Evolutionary conservation across 2,113 vertebrate species (phyloP).

Genomic region (Callopanchax toddi): DNA sequence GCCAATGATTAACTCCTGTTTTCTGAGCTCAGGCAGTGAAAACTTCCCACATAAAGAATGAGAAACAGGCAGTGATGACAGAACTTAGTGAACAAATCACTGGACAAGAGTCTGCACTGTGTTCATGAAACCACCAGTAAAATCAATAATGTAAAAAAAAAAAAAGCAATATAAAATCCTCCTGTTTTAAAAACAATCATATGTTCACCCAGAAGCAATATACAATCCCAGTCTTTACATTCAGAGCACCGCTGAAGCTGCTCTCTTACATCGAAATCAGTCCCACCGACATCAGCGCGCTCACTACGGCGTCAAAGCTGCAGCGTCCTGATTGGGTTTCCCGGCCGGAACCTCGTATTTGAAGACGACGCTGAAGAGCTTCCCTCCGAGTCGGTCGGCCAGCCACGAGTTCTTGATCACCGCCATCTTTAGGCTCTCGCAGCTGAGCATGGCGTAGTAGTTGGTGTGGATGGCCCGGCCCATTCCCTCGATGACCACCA

Average conservation of each 20-base stretch:
- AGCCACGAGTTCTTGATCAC: constrained; percentile 98
- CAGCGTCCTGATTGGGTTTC: constrained; percentile 44
- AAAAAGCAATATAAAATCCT: constrained; percentile 9
- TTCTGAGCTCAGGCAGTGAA: neutral
- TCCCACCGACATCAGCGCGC: neutral
- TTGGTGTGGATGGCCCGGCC: constrained; percentile 98
- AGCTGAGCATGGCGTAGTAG: constrained; percentile 88
- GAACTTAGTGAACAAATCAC: constrained; percentile 9
- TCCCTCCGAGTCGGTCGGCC: constrained; percentile 94
- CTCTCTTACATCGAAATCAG: neutral
- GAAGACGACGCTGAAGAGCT: constrained; percentile 97
- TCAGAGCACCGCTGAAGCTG: constrained; percentile 30
- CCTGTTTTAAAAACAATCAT: constrained; percentile 12
- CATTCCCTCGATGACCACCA: constrained; percentile 98
- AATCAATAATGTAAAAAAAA: constrained; percentile 17
- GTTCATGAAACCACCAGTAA: constrained; percentile 8
- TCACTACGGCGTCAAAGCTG: constrained; percentile 12
- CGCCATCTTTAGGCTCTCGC: constrained; percentile 96
- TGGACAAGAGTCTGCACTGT: neutral
- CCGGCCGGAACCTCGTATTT: constrained; percentile 90
- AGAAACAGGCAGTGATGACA: constrained; percentile 2
- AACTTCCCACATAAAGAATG: constrained; percentile 3
- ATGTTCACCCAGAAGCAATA: constrained; percentile 24
- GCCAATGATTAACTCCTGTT: constrained; percentile 1
- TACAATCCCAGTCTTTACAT: constrained; percentile 45